phyloP scores from a whole-genome alignment of 2,888 invertebrate genomes.

The Noctua fimbriata region DNA sequence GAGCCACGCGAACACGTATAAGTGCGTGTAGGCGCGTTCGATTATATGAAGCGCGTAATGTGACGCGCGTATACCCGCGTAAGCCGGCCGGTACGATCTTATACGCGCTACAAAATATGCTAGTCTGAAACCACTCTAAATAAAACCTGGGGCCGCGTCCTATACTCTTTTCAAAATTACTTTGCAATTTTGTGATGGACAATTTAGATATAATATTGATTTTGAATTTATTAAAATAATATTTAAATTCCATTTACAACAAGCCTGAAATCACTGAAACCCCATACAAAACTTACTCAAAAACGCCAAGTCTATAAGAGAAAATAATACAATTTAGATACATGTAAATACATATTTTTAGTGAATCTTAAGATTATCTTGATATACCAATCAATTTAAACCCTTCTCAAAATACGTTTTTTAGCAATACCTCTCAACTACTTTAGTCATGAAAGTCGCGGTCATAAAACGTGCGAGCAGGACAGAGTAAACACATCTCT shows the following conservation, averaged over 20 bases:
- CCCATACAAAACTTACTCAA: conserved; percentile 74
- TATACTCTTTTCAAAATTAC: too few species aligned
- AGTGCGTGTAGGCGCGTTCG: too few species aligned
- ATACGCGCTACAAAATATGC: too few species aligned
- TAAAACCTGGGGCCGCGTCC: too few species aligned
- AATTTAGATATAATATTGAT: neutral
- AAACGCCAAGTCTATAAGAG: conserved; percentile 77
- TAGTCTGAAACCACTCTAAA: too few species aligned
- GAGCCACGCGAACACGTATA: too few species aligned
- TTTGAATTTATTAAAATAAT: neutral
- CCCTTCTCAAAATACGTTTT: neutral
- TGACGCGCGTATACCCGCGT: too few species aligned
- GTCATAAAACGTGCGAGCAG: neutral
- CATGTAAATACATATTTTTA: neutral
- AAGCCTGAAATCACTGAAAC: conserved; percentile 35
- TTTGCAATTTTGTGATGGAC: too few species aligned
- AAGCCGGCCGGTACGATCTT: too few species aligned
- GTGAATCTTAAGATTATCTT: neutral
- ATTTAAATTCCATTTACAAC: conserved; percentile 58
- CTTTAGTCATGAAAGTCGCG: neutral
- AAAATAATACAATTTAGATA: conserved; percentile 50
- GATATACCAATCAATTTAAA: neutral
- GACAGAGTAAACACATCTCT: neutral
- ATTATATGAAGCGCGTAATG: too few species aligned
- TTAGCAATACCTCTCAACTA: neutral